phyloP scores from a whole-genome alignment of 2,888 invertebrate genomes.

The Antitype chi region DNA sequence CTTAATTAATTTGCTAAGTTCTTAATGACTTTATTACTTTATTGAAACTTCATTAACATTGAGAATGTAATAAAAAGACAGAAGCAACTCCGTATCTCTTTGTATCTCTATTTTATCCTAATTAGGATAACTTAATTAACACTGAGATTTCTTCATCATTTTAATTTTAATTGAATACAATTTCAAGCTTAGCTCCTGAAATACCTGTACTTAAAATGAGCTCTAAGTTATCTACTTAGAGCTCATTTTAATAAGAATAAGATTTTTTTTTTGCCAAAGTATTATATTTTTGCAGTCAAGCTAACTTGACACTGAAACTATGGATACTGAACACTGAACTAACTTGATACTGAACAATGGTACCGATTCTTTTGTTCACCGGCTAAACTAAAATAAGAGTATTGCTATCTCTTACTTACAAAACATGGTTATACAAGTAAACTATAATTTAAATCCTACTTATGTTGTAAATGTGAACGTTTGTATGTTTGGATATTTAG shows the following conservation, averaged over 20 bases:
- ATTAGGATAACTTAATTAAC: constrained; percentile 38
- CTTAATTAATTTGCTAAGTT: constrained; percentile 64
- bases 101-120: constrained; percentile 29
- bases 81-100: constrained; percentile 15
- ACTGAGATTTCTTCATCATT: constrained; percentile 40
- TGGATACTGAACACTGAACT: too few relatives aligned
- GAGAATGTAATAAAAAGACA: constrained; percentile 40
- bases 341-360: not conserved
- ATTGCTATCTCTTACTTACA: too few relatives aligned
- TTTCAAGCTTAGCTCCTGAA: not conserved
- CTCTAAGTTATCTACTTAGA: too few relatives aligned
- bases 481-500: too few relatives aligned
- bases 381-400: too few relatives aligned
- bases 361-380: too few relatives aligned
- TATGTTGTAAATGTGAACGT: too few relatives aligned
- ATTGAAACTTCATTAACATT: constrained; percentile 58
- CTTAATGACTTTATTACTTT: constrained; percentile 58
- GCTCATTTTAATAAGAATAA: too few relatives aligned
- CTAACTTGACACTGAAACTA: not conserved
- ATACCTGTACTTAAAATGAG: not conserved
- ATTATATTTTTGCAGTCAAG: not conserved
- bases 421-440: too few relatives aligned
- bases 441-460: too few relatives aligned
- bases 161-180: not conserved
- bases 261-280: not conserved